Evolutionary conservation across 53 echinoderm and acorn worm genomes (phyloP), one percentile per base, ranked within the genome.

Genomic region (Holothuria leucospilota): DNA sequence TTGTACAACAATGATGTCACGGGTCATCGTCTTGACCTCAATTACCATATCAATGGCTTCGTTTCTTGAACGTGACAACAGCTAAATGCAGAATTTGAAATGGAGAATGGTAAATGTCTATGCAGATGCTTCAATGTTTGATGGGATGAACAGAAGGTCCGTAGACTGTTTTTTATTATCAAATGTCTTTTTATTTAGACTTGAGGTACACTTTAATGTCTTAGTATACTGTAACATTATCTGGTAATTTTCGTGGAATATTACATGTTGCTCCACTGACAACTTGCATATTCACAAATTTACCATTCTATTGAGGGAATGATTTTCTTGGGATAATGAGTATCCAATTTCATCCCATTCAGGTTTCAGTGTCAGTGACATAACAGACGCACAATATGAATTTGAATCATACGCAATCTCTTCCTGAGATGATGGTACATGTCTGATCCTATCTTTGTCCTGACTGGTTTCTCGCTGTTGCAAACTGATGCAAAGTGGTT

Each of bases 181-280:
- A n/a, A n/a, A 69, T 58, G 13, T 15, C 71, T 29, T 10, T 46
- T 16, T 72, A 58, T 14, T 62, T 70, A n/a, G 61, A 70, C 83
- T 59, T 69, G 10, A 1, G 23, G 39, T 86, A 67, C 16, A 18
- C 62, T 24, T 88, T 51, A 14, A 60, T 78, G 53, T 82, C 28
- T 39, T 85, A 59, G 24, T 14, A 21, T 18, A 89, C 42, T 20
- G 13, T 59, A 61, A 67, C 71, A 62, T 66, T 81, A 52, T 16
- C 21, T 13, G 90, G 85, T 39, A 93, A 69, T 13, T 78, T 39
- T 62, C 88, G 93, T 40, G 91, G 63, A 56, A 80, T 88, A 71
- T 88, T 90, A 34, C 88, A 90, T 63, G 85, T 85, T 28, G 88
- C 90, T 39, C 91, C 93, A 81, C 81, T 81, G 84, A 91, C 88